Conservation (phyloP, 2,888 invertebrate species). For the Lithophane ornitopus region DNA sequence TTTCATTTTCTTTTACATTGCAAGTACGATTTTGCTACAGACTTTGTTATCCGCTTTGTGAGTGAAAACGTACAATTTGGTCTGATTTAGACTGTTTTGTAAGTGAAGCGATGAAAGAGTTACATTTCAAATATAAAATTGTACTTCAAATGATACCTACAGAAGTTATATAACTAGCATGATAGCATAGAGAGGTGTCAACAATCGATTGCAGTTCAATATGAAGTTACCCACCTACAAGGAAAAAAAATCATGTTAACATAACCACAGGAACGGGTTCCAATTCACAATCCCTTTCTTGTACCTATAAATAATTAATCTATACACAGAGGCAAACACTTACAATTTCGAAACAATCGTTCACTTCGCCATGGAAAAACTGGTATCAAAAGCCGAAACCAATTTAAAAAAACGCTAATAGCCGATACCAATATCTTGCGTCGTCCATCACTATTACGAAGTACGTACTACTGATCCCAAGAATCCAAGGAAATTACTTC, state of each 20-base stretch:
- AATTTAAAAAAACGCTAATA: constrained; percentile 18
- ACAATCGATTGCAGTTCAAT: no score
- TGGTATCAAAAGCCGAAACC: constrained; percentile 32
- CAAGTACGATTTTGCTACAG: constrained; percentile 22
- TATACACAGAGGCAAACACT: no score
- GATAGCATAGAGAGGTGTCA: no score
- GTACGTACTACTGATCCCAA: constrained; percentile 28
- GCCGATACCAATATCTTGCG: constrained; percentile 55
- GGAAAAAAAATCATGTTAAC: no score
- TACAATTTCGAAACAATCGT: neutral
- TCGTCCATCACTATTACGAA: constrained; percentile 45
- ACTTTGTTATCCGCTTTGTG: constrained; percentile 26
- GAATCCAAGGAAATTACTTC: constrained; percentile 64
- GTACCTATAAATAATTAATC: no score
- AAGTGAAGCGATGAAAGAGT: neutral
- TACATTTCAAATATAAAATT: neutral
- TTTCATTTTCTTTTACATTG: constrained; percentile 42
- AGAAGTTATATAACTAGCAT: no score
- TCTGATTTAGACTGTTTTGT: constrained; percentile 28
- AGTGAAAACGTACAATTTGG: constrained; percentile 35
- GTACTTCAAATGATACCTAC: no score
- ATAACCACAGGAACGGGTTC: no score
- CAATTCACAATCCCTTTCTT: neutral
- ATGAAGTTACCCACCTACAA: no score
- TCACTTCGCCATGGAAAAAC: neutral